These are phyloP conservation scores for Drosophila fungiperda DNA, from an alignment of 2,888 invertebrate species.

Conservation along the genomic window DNA sequence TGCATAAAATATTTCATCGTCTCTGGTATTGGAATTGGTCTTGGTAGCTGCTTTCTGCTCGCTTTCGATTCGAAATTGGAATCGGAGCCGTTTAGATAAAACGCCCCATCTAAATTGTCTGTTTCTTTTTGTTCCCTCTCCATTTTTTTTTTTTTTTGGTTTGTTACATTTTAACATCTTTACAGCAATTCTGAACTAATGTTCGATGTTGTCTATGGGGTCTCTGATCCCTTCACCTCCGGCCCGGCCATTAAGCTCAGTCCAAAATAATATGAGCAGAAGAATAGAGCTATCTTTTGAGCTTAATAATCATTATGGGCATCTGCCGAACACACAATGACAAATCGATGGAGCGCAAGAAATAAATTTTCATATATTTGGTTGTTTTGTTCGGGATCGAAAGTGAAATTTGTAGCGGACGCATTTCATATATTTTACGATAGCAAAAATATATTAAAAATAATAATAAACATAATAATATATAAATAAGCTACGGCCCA, in stretches of 20 bases:
- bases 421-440: slow-evolving; percentile 42
- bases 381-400: slow-evolving; percentile 52
- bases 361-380: slow-evolving; percentile 51
- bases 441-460: slow-evolving; percentile 18
- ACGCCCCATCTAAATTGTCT: slow-evolving; percentile 28
- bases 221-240: slow-evolving; percentile 62
- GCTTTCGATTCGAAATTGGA: slow-evolving; percentile 72
- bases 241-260: neutral
- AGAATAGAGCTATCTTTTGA: slow-evolving; percentile 30
- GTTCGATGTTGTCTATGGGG: slow-evolving; percentile 12
- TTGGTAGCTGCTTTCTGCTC: slow-evolving; percentile 48
- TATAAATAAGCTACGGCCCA: slow-evolving; percentile 67
- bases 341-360: slow-evolving; percentile 62
- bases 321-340: slow-evolving; percentile 42
- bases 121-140: slow-evolving; percentile 4
- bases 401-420: slow-evolving; percentile 60
- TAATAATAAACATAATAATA: slow-evolving; percentile 45
- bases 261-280: neutral
- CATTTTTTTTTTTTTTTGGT: slow-evolving; percentile 2
- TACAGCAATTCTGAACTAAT: slow-evolving; percentile 52
- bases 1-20: slow-evolving; percentile 57
- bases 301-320: slow-evolving; percentile 53
- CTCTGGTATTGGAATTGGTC: slow-evolving; percentile 6
- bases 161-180: slow-evolving; percentile 60
- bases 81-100: slow-evolving; percentile 54